Evolutionary conservation across 2,888 invertebrate genomes (phyloP), one percentile per base, ranked within the genome.

Genomic region (Sinodicranocentrus sp.): DNA sequence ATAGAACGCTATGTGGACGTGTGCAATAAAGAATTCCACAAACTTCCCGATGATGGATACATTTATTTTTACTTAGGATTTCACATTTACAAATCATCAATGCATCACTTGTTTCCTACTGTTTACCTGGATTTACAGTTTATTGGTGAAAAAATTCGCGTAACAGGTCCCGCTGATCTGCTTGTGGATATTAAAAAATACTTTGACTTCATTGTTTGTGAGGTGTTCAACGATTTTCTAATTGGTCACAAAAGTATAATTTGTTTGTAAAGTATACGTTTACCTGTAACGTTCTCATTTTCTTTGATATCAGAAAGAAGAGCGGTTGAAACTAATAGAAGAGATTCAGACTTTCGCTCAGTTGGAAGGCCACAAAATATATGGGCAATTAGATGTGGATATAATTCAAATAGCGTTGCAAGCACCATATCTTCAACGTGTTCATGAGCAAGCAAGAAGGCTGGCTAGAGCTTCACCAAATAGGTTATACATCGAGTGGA

Each of bases 31-130:
- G 91, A 92, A 87, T 92, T 92, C 26, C 91, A 93, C 0, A 92
- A 93, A 79, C 91, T 95, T 19, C 93, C 93, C 0, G 92, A 94
- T 85, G 95, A 95, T 89, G 94, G 94, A 65, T 95, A 95, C 89
- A 94, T 94, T 88, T 93, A 93, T 13, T 94, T 93, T 43, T 94
- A 94, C 89, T 92, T 95, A 68, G 95, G 94, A 0, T 93, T 95
- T 89, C 95, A 95, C 90, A 91, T 95, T 80, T 91, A 92, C 80
- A 90, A 92, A 87, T 93, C 94, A 1, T 90, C 91, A 28, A 65
- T 78, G 28, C 79, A 79, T 43, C 71, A 88, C 91, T 87, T 92
- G 86, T 95, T 95, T 89, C 91, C 92, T 26, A 90, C 91, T 33
- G 90, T 95, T 84, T 95, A 93, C 90, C 91, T 94, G 48, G 91